These are phyloP conservation scores for Mastomys coucha DNA, from an alignment of 2,113 vertebrate genomes.

Conservation along the genomic window DNA sequence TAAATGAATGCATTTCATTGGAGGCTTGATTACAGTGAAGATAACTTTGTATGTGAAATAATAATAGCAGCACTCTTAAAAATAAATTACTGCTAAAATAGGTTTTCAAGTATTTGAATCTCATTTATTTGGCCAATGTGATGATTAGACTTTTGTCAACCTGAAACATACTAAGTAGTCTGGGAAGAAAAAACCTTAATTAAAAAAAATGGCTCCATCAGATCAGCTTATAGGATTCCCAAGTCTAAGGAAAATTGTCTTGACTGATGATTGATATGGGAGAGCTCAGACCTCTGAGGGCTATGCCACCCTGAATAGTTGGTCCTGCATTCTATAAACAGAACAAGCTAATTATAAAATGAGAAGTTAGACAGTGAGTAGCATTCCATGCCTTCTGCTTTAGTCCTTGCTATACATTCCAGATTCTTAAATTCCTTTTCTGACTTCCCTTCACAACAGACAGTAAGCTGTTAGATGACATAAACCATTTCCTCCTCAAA, in stretches of 20 bases:
- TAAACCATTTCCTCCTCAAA: background rate
- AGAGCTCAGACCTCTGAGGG: background rate
- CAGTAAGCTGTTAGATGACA: background rate
- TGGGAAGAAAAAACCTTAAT: background rate
- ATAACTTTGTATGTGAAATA: background rate
- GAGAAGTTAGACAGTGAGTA: background rate
- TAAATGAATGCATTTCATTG: background rate
- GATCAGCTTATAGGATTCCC: background rate
- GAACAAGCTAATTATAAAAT: background rate
- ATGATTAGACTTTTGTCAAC: background rate
- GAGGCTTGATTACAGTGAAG: background rate
- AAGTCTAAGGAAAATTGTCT: background rate
- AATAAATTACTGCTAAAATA: background rate
- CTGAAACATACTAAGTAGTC: too few species aligned
- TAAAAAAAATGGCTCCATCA: background rate
- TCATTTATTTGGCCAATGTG: background rate
- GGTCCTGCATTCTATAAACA: too few species aligned
- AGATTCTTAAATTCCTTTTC: background rate
- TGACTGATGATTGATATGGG: background rate
- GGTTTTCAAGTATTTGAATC: background rate
- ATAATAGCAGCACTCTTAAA: background rate
- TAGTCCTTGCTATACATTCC: background rate
- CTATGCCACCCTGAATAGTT: background rate
- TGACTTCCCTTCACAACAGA: background rate
- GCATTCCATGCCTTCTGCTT: background rate